A percentile compares a stretch with the other conserved stretches of the same genome.
phyloP scores from a whole-genome alignment of 2,797 vertebrate genomes.

The Pantherophis alleghaniensis region DNA sequence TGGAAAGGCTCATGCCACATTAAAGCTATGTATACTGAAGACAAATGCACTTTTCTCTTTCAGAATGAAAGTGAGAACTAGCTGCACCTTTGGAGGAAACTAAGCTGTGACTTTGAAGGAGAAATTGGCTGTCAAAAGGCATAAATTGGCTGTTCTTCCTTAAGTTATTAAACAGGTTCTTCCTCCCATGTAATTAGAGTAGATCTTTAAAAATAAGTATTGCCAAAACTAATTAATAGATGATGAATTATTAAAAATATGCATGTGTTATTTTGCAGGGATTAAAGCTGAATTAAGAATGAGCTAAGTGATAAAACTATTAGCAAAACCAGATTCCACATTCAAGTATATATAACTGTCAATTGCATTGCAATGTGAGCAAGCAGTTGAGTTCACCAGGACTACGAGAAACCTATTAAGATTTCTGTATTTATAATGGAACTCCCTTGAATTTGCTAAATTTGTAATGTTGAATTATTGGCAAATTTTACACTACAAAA shows the following conservation, averaged over 20 bases:
- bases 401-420: not conserved
- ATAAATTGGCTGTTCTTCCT: not conserved
- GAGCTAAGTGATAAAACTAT: too few species aligned
- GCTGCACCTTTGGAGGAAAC: not conserved
- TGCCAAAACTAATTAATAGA: not conserved
- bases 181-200: not conserved
- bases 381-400: not conserved
- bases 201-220: not conserved
- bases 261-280: not conserved
- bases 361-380: not conserved
- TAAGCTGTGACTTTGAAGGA: not conserved
- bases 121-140: not conserved
- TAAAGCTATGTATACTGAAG: not conserved
- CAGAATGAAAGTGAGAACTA: not conserved
- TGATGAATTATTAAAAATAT: not conserved
- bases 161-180: not conserved
- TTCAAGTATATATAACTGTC: too few species aligned
- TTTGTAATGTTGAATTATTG: not conserved
- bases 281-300: not conserved
- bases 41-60: not conserved
- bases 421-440: not conserved
- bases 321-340: not conserved
- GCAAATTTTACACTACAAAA: not conserved
- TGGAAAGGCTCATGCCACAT: not conserved
- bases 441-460: not conserved